Conservation (phyloP, 2,797 vertebrate species). For the Mormyrops attenuatus region DNA sequence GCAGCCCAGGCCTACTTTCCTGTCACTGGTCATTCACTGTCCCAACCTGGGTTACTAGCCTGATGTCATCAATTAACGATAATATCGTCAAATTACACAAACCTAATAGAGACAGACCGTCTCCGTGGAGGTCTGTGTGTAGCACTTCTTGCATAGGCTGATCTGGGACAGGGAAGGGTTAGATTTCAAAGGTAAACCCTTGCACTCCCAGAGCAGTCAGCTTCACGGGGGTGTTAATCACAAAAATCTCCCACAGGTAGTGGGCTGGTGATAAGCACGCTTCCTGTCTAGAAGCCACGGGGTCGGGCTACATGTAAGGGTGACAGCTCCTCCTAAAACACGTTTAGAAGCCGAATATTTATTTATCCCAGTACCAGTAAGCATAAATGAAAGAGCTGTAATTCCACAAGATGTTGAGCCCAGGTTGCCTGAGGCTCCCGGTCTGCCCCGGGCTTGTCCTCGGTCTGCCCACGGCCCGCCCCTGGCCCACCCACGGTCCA, state of each 20-base stretch:
- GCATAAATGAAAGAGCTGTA: background rate
- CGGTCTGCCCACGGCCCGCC: background rate
- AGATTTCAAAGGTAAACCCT: background rate
- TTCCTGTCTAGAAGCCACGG: background rate
- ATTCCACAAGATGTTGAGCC: background rate
- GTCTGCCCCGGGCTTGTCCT: no score
- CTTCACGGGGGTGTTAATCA: background rate
- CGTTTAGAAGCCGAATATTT: background rate
- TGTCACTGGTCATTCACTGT: background rate
- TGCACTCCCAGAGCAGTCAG: background rate
- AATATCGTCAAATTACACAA: background rate
- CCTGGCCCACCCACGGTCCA: background rate
- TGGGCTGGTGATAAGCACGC: background rate
- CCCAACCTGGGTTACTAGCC: background rate
- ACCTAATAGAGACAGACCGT: background rate
- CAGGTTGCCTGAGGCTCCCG: background rate
- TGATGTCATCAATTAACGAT: background rate
- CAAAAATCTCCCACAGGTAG: background rate
- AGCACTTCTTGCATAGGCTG: background rate
- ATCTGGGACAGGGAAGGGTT: background rate
- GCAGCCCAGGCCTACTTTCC: background rate
- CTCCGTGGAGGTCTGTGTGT: background rate
- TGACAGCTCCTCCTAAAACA: background rate
- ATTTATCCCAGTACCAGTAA: background rate
- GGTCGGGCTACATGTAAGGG: background rate